phyloP scores from a whole-genome alignment of 2,113 vertebrate species.

The Gymnocephalus cernua region DNA sequence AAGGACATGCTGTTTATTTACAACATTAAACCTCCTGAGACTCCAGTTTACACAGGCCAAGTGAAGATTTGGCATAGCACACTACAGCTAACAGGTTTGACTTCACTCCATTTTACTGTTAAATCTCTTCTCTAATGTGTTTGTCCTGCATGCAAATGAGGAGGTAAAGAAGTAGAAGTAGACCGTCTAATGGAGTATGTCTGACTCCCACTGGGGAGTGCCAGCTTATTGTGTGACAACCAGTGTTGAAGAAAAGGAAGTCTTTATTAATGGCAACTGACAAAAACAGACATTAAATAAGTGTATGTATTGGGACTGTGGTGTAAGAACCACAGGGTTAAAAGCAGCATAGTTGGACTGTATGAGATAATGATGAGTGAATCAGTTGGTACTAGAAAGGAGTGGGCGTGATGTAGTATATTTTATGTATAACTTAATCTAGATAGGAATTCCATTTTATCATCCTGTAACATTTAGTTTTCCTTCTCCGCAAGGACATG shows the following conservation, averaged over 20 bases:
- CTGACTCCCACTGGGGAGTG: background rate
- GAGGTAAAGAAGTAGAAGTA: slow-evolving; percentile 45
- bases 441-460: slow-evolving; percentile 56
- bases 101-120: background rate
- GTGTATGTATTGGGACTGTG: background rate
- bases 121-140: background rate
- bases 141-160: slow-evolving; percentile 7
- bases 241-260: slow-evolving; percentile 12
- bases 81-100: too few relatives aligned
- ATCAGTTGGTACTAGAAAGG: background rate
- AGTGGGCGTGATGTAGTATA: background rate
- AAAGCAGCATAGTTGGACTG: background rate
- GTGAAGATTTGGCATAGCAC: background rate
- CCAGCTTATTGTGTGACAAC: slow-evolving; percentile 55
- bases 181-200: background rate
- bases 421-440: slow-evolving; percentile 27
- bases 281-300: background rate
- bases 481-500: slow-evolving; percentile 39
- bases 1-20: background rate
- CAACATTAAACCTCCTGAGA: background rate
- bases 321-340: background rate
- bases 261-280: slow-evolving; percentile 3
- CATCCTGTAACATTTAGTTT: slow-evolving; percentile 36
- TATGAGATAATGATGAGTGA: background rate
- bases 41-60: background rate